These are phyloP conservation scores for Phoebastria nigripes DNA, from an alignment of 2,797 vertebrate genomes.

Conservation along the genomic window DNA sequence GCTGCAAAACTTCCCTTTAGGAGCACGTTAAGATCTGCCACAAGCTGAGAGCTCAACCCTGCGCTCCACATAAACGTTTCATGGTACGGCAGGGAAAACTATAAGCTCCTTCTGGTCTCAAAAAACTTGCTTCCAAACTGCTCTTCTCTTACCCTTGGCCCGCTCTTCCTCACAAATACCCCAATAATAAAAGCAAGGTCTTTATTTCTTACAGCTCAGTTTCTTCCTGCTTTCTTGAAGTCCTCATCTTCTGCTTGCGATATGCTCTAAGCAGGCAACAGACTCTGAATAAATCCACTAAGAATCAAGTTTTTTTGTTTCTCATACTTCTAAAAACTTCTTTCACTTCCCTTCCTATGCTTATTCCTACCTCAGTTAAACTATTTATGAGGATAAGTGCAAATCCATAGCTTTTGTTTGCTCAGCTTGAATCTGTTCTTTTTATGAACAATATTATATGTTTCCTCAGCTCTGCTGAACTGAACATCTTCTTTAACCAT, in stretches of 20 bases:
- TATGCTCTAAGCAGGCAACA: not conserved
- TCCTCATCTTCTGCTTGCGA: rapidly evolving
- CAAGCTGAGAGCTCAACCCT: not conserved
- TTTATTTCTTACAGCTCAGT: not conserved
- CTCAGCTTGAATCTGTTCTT: not conserved
- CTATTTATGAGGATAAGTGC: not conserved
- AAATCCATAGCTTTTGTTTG: not conserved
- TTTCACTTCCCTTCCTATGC: not conserved
- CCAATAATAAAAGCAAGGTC: not conserved
- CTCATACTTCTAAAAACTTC: not conserved
- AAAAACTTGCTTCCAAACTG: not conserved
- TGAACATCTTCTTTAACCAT: not conserved
- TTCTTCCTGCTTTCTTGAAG: not conserved
- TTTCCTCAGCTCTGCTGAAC: not conserved
- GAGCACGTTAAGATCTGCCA: not conserved
- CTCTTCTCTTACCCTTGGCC: not conserved
- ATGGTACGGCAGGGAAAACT: not conserved
- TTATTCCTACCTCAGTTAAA: not conserved
- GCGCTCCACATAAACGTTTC: not conserved
- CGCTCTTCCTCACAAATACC: not conserved
- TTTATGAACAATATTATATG: not conserved
- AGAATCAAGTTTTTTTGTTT: not conserved
- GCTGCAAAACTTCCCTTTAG: not conserved
- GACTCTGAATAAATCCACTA: not conserved
- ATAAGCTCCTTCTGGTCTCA: not conserved